Conservation (phyloP, 2,888 invertebrate genomes). For the Matsumyia berberina region DNA sequence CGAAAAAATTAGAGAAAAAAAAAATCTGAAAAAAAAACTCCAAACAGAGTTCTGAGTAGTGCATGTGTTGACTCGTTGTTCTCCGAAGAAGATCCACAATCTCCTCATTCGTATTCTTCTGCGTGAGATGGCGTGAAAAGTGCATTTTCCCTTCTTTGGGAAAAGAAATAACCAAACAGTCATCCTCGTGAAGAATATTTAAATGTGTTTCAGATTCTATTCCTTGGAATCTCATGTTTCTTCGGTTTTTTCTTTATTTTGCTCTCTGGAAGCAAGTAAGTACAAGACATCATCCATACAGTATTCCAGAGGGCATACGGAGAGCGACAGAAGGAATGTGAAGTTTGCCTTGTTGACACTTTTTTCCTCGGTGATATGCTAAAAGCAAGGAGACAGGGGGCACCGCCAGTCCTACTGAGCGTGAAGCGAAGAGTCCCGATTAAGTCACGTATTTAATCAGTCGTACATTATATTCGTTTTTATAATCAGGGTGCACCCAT, state of each 20-base stretch:
- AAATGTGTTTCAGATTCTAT: conserved; percentile 56
- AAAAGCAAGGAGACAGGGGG: conserved; percentile 56
- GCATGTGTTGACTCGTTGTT: conserved; percentile 17
- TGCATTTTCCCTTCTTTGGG: conserved; percentile 49
- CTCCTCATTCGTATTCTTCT: conserved; percentile 61
- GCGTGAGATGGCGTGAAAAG: conserved; percentile 55
- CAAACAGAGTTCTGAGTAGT: conserved; percentile 7
- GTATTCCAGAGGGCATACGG: conserved; percentile 17
- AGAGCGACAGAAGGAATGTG: conserved; percentile 41
- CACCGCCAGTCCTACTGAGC: conserved; percentile 41
- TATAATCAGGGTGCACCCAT: conserved; percentile 72
- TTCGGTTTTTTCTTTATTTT: too few relatives aligned
- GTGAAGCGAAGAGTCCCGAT: conserved; percentile 77
- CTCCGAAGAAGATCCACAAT: conserved; percentile 22
- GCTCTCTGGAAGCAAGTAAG: conserved; percentile 14
- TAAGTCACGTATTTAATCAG: conserved; percentile 84
- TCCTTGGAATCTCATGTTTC: conserved; percentile 42
- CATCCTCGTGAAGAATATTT: conserved; percentile 49
- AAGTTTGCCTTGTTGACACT: conserved; percentile 65
- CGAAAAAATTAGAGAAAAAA: conserved; percentile 9
- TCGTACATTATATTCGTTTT: conserved; percentile 80
- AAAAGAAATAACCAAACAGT: conserved; percentile 56
- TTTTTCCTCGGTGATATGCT: conserved; percentile 55
- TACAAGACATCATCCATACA: conserved; percentile 26
- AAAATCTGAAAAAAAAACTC: conserved; percentile 43